phyloP scores from a whole-genome alignment of 2,113 vertebrate genomes.

The Oostethus manadensis region DNA sequence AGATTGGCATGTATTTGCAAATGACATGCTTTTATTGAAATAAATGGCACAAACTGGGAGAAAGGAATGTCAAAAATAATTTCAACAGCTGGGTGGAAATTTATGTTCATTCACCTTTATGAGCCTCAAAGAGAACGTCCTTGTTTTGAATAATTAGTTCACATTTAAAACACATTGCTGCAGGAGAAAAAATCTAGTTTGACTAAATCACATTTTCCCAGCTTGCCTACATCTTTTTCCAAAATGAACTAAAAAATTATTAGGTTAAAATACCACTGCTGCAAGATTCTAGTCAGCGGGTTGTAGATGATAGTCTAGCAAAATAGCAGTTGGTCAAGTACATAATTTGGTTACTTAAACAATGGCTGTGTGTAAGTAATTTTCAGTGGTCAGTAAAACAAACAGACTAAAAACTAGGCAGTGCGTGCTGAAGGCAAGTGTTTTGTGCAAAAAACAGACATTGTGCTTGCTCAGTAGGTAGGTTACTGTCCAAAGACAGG shows the following conservation, averaged over 20 bases:
- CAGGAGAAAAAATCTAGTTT: too few relatives aligned
- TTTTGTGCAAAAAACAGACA: too few relatives aligned
- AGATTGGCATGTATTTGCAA: constrained; percentile 48
- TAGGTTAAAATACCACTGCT: neutral
- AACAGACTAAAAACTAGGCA: too few relatives aligned
- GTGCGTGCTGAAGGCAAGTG: too few relatives aligned
- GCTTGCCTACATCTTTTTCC: neutral
- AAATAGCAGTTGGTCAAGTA: neutral
- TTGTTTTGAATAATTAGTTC: constrained; percentile 33
- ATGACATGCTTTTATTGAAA: constrained; percentile 62
- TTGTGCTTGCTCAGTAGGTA: too few relatives aligned
- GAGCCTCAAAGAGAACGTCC: constrained; percentile 13
- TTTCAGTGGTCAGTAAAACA: too few relatives aligned
- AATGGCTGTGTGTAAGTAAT: too few relatives aligned
- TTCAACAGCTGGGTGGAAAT: constrained; percentile 27
- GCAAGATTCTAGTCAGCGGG: neutral
- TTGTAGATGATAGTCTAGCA: neutral
- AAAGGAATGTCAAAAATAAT: constrained; percentile 53
- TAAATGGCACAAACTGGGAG: constrained; percentile 43
- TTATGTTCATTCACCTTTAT: constrained; percentile 26
- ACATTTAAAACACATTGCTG: constrained; percentile 15
- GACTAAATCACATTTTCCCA: neutral
- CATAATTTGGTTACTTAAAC: neutral
- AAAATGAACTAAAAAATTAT: neutral
- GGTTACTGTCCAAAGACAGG: too few relatives aligned